phyloP scores from a whole-genome alignment of 1,140 invertebrate species.

The Eubasilissa regina region DNA sequence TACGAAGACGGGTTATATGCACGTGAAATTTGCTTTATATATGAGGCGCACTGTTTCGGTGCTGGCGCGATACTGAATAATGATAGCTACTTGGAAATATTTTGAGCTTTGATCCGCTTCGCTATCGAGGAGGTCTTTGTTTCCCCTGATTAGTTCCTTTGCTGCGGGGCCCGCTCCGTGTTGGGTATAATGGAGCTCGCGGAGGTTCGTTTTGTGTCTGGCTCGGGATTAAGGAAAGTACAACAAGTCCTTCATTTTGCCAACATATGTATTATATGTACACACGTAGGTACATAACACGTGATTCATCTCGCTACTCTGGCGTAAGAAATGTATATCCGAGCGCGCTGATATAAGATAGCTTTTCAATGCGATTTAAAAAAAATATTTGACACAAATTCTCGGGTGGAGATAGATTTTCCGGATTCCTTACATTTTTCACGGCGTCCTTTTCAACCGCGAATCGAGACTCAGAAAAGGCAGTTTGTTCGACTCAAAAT shows the following conservation, averaged over 20 bases:
- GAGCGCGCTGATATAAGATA: not conserved
- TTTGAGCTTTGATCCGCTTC: conserved; percentile 56
- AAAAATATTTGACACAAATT: conserved; percentile 15
- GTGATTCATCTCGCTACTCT: conserved; percentile 22
- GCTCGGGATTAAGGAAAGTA: conserved; percentile 31
- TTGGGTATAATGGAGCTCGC: conserved; percentile 27
- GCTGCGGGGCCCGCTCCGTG: conserved; percentile 30
- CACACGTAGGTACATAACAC: not conserved
- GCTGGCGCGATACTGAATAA: conserved; percentile 29
- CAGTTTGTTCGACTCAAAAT: conserved; percentile 57
- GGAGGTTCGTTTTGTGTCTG: conserved; percentile 42
- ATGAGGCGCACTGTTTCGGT: not conserved
- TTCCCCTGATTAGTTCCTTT: conserved; percentile 55
- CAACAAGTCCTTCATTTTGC: conserved; percentile 30
- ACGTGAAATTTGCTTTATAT: too few species aligned
- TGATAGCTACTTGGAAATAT: conserved; percentile 50
- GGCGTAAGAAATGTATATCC: not conserved
- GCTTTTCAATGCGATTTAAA: not conserved
- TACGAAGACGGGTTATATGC: too few species aligned
- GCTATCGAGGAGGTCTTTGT: conserved; percentile 53
- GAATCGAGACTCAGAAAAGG: conserved; percentile 50
- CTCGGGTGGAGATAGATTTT: conserved; percentile 21
- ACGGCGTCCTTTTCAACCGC: conserved; percentile 52
- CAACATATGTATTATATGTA: conserved; percentile 9
- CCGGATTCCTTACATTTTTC: conserved; percentile 39